These are phyloP conservation scores for Colletes latitarsis DNA, from an alignment of 1,140 invertebrate species.

Conservation along the genomic window DNA sequence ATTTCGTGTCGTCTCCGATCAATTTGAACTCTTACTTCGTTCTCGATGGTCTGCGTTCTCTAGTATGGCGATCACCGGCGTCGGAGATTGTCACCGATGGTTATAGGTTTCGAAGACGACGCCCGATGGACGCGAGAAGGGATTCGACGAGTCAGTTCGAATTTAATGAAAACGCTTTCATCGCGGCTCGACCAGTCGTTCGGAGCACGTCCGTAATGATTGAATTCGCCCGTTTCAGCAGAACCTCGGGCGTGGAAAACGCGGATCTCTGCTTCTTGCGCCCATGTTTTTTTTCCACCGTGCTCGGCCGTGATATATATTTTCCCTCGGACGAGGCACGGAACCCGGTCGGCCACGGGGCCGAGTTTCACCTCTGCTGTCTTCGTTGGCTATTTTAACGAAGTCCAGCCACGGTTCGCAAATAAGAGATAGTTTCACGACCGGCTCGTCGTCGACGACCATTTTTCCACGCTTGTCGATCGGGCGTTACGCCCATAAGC, in stretches of 20 bases:
- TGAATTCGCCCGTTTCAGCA: constrained; percentile 56
- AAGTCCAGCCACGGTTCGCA: constrained; percentile 41
- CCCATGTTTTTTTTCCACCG: constrained; percentile 2
- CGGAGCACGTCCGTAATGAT: constrained; percentile 24
- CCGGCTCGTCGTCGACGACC: constrained; percentile 57
- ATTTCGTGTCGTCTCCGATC: too few relatives aligned
- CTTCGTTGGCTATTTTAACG: constrained; percentile 58
- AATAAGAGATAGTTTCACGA: constrained; percentile 68
- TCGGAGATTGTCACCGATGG: too few relatives aligned
- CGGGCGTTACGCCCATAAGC: constrained; percentile 55
- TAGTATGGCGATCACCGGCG: too few relatives aligned
- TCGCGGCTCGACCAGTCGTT: not conserved
- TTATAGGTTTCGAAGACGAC: constrained; percentile 9
- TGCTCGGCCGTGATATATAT: not conserved
- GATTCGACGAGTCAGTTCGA: constrained; percentile 13
- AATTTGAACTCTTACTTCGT: too few relatives aligned
- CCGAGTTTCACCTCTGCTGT: constrained; percentile 53
- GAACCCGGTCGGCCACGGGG: constrained; percentile 38
- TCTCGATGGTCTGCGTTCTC: too few relatives aligned
- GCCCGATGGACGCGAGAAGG: not conserved
- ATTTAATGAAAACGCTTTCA: constrained; percentile 53
- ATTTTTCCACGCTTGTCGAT: constrained; percentile 59
- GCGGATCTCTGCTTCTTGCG: constrained; percentile 44
- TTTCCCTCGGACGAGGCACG: not conserved
- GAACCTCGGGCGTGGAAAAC: constrained; percentile 60